A percentile compares a stretch with the other conserved stretches of the same genome.
Evolutionary conservation across 2,113 vertebrate genomes (phyloP).

Genomic region (Crocuta crocuta): DNA sequence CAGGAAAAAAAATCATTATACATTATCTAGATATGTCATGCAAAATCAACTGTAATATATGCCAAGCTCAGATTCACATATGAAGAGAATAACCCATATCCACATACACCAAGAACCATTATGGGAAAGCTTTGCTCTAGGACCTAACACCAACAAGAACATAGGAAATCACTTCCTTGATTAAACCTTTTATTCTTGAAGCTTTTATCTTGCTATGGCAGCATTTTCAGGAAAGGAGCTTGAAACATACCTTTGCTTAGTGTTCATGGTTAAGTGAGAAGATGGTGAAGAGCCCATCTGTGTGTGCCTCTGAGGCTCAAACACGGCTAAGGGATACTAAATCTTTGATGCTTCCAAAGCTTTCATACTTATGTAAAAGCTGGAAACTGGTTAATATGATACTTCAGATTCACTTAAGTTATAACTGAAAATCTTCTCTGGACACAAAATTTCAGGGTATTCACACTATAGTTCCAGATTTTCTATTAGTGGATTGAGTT

Average conservation of each 20-base stretch:
- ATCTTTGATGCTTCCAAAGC: slow-evolving; percentile 19
- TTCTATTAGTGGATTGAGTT: background rate
- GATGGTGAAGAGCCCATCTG: slow-evolving; percentile 15
- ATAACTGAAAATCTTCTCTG: slow-evolving; percentile 52
- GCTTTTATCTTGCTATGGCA: background rate
- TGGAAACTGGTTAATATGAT: slow-evolving; percentile 61
- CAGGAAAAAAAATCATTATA: background rate
- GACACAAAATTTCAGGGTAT: slow-evolving; percentile 60
- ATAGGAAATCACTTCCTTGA: background rate
- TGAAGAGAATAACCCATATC: background rate
- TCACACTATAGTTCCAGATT: background rate
- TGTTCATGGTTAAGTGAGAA: slow-evolving; percentile 10
- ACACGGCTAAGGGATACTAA: background rate
- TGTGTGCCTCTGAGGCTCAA: slow-evolving; percentile 21
- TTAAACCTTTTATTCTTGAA: background rate
- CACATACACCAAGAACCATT: background rate
- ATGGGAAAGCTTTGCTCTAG: background rate
- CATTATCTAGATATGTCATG: background rate
- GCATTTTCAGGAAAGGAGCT: background rate
- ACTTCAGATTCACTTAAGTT: slow-evolving; percentile 46
- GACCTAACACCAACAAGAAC: background rate
- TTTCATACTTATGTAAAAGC: slow-evolving; percentile 42
- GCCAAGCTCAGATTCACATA: background rate
- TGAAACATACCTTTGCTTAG: background rate
- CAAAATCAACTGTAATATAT: slow-evolving; percentile 9